Evolutionary conservation across 2,888 invertebrate genomes (phyloP).

Genomic region (Periphyllus acericola): DNA sequence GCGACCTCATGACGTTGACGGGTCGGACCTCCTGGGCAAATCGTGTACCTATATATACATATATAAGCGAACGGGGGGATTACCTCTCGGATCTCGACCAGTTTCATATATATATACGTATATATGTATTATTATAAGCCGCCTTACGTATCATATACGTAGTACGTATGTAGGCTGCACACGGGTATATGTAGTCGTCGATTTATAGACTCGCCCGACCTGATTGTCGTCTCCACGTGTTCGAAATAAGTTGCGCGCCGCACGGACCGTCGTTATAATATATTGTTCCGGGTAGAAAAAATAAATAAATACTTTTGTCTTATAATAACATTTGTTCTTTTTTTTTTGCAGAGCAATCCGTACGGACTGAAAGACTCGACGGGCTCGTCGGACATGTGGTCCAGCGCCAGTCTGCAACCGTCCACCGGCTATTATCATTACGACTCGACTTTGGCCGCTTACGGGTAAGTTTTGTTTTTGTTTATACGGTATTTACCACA

Average conservation of each 20-base stretch:
- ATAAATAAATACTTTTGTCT: slow-evolving; percentile 25
- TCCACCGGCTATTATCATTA: slow-evolving; percentile 93
- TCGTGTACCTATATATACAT: slow-evolving; percentile 10
- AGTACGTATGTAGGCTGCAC: background rate
- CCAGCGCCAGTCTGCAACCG: slow-evolving; percentile 84
- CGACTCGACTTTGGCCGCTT: slow-evolving; percentile 91
- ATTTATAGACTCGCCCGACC: slow-evolving; percentile 60
- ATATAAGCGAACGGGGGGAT: slow-evolving; percentile 35
- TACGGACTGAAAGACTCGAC: slow-evolving; percentile 87
- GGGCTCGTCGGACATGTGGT: slow-evolving; percentile 90
- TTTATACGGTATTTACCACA: background rate
- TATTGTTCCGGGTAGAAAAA: slow-evolving; percentile 22
- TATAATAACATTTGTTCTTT: slow-evolving; percentile 62
- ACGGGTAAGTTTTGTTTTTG: slow-evolving; percentile 80
- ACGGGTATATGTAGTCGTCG: background rate
- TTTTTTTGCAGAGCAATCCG: slow-evolving; percentile 83
- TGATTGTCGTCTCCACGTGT: slow-evolving; percentile 56
- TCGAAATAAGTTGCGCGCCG: slow-evolving; percentile 40
- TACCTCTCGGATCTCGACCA: slow-evolving; percentile 48
- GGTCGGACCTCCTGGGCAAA: slow-evolving; percentile 59
- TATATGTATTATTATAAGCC: slow-evolving; percentile 25
- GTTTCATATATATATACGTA: slow-evolving; percentile 6
- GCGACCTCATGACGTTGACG: slow-evolving; percentile 55
- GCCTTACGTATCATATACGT: background rate
- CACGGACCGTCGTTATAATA: slow-evolving; percentile 28